A percentile compares a stretch with the other conserved stretches of the same genome.
These are phyloP conservation scores for Acanthosepion lycidas DNA, from an alignment of 2,888 invertebrate species.

Conservation along the genomic window DNA sequence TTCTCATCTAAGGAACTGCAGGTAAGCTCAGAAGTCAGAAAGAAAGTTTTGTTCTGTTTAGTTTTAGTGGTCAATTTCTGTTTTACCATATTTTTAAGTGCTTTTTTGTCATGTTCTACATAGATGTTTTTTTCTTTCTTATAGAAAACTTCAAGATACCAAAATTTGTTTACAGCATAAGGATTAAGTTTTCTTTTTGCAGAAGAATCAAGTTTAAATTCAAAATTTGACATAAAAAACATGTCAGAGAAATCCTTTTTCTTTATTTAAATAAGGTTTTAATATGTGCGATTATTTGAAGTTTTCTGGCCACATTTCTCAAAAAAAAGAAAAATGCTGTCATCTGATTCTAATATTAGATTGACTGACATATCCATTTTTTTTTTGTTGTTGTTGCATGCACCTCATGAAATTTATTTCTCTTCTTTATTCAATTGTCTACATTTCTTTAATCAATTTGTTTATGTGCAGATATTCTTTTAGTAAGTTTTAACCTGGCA, in stretches of 20 bases:
- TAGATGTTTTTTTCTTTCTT: no score
- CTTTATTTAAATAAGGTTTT: no score
- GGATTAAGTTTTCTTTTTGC: background rate
- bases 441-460: no score
- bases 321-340: background rate
- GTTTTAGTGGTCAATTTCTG: background rate
- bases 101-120: background rate
- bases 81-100: background rate
- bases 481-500: background rate
- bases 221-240: background rate
- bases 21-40: background rate
- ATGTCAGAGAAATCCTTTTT: background rate
- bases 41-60: background rate
- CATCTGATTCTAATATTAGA: background rate
- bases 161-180: no score
- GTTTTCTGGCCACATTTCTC: background rate
- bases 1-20: slow-evolving; percentile 42
- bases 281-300: background rate
- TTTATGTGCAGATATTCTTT: background rate
- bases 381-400: background rate
- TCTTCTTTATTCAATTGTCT: background rate
- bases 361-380: background rate
- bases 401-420: background rate
- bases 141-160: no score
- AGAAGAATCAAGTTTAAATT: background rate